Evolutionary conservation across 2,797 vertebrate species (phyloP).

Genomic region (Pseudomugil tenellus): DNA sequence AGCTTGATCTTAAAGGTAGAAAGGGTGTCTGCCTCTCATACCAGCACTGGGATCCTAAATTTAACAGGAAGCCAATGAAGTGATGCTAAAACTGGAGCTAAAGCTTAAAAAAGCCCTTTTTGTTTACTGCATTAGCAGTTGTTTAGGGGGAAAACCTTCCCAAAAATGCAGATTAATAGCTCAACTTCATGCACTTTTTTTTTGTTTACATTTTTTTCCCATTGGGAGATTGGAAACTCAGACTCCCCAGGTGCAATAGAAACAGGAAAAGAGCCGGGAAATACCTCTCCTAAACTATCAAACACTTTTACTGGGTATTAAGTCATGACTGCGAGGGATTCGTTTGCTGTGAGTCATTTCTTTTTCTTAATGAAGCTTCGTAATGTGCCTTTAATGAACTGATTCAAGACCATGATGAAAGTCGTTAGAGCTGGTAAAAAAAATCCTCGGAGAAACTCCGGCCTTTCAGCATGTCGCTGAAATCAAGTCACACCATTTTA

Average conservation of each 20-base stretch:
- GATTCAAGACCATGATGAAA: not conserved
- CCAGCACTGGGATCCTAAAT: no score
- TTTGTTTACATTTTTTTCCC: no score
- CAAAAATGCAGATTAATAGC: no score
- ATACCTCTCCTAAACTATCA: not conserved
- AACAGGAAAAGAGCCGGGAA: not conserved
- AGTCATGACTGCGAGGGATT: not conserved
- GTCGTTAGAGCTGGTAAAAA: not conserved
- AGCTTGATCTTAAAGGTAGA: no score
- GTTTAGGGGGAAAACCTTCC: no score
- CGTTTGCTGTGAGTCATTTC: not conserved
- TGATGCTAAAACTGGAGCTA: no score
- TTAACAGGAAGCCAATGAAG: no score
- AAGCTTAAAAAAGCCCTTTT: no score
- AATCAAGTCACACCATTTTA: not conserved
- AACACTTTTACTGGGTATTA: not conserved
- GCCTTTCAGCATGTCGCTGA: not conserved
- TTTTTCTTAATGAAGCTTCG: not conserved
- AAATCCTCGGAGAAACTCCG: not conserved
- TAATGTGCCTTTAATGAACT: not conserved
- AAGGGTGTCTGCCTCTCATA: no score
- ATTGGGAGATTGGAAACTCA: not conserved
- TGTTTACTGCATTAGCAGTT: no score
- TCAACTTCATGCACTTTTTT: not conserved
- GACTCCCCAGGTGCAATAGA: not conserved